phyloP scores from a whole-genome alignment of 2,888 invertebrate species.

The Caenorhabditis imperialis region DNA sequence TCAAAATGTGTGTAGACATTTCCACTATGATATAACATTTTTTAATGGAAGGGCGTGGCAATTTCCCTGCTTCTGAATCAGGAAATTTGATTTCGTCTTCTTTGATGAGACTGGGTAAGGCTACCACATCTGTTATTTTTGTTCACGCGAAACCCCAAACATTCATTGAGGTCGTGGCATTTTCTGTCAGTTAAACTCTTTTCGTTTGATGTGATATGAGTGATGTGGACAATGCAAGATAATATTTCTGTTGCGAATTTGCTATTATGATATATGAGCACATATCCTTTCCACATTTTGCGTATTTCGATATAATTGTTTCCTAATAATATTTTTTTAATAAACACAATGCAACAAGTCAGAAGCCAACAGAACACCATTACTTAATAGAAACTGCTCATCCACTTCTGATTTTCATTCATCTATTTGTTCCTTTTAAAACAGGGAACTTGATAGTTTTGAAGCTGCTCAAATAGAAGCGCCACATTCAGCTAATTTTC shows the following conservation, averaged over 20 bases:
- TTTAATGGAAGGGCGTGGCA: slow-evolving; percentile 13
- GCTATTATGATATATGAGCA: slow-evolving; percentile 13
- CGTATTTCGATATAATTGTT: no score
- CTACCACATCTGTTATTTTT: no score
- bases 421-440: slow-evolving; percentile 24
- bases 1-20: no score
- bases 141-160: no score
- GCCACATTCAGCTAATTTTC: slow-evolving; percentile 39
- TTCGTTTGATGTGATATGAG: slow-evolving; percentile 27
- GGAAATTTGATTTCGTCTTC: slow-evolving; percentile 36
- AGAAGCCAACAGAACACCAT: no score
- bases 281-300: neutral
- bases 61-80: slow-evolving; percentile 27
- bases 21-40: no score
- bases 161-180: no score
- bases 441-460: slow-evolving; percentile 52
- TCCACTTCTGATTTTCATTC: neutral
- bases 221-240: slow-evolving; percentile 35
- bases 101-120: slow-evolving; percentile 13
- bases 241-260: slow-evolving; percentile 25
- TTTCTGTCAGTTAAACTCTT: no score
- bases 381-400: slow-evolving; percentile 2
- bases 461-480: slow-evolving; percentile 29
- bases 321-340: no score
- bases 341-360: no score